Base-by-base conservation (phyloP, 2,113 vertebrate genomes). In the Scophthalmus maximus region DNA sequence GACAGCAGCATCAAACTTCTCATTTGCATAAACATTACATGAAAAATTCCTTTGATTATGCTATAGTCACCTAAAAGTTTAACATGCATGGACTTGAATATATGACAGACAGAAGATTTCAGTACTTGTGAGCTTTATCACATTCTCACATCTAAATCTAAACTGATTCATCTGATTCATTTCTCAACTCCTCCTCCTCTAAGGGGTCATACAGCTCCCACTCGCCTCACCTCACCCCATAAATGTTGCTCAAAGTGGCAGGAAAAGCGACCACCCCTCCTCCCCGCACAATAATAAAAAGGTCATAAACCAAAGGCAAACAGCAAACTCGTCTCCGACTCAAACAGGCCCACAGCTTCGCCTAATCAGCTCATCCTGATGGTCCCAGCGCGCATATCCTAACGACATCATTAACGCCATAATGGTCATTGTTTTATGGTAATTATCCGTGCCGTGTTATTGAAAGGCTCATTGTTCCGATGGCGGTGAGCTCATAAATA, bases 401-500 rank as follows among this genome's bases (percentile, higher is more conserved):
- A 81, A 89, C 25, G n/a, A 79, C 75, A 69, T 88, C 83, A 83
- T 88, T 84, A 89, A 81, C 14, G 51, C 29, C 20, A 77, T 89
- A 80, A 90, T 68, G 67, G 68, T 67, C 64, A 71, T 87, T 89
- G 79, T 86, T 86, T 85, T 65, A 79, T 65, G 74, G 73, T 85
- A 86, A 89, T 89, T 85, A 80, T 75, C 67, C 61, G 1, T 55
- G 78, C 29, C 22, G 40, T 77, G 79, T 83, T 82, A 84, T 85
- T 84, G 60, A 87, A 89, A 83, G 81, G 66, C 81, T 84, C 82
- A 77, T 79, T 89, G 86, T 88, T 72, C 57, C 56, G 59, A 83
- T 51, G 68, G 57, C 11, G 60, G 73, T 18, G 26, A 38, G 64
- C 76, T 79, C 81, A 84, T 90, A 87, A 89, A 90, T 83, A 86